Evolutionary conservation across 2,113 vertebrate species (phyloP).

Genomic region (Lepidothrix coronata): DNA sequence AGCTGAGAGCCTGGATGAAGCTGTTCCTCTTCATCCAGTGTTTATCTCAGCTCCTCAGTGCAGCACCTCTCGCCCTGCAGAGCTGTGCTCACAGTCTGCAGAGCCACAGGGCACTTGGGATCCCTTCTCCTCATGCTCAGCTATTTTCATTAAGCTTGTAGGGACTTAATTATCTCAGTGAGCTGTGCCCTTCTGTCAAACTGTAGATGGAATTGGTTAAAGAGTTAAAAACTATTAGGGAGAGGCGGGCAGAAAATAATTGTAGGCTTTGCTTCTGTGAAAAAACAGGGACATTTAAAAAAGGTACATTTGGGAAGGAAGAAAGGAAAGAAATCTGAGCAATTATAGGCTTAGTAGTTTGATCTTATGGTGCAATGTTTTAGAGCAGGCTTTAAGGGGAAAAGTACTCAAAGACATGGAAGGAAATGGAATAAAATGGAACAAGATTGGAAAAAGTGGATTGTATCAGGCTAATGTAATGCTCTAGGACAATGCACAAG

Average conservation of each 20-base stretch:
- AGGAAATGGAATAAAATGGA: not conserved
- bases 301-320: not conserved
- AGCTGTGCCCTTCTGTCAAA: conserved; percentile 18
- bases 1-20: not conserved
- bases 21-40: not conserved
- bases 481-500: not conserved
- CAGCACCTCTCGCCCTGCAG: not conserved
- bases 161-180: not conserved
- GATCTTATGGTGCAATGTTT: not conserved
- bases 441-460: not conserved
- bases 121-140: not conserved
- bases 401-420: not conserved
- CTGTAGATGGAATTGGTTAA: not conserved
- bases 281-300: not conserved
- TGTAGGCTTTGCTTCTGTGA: not conserved
- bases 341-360: not conserved
- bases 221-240: conserved; percentile 2
- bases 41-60: not conserved
- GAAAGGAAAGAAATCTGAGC: not conserved
- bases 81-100: not conserved
- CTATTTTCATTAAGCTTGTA: conserved; percentile 17
- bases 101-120: not conserved
- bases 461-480: not conserved
- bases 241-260: not conserved
- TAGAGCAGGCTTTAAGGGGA: not conserved